Percentiles rank a stretch among this genome's conserved stretches.
Evolutionary conservation across 2,113 vertebrate genomes (phyloP).

Genomic region (Grammomys dolichurus): DNA sequence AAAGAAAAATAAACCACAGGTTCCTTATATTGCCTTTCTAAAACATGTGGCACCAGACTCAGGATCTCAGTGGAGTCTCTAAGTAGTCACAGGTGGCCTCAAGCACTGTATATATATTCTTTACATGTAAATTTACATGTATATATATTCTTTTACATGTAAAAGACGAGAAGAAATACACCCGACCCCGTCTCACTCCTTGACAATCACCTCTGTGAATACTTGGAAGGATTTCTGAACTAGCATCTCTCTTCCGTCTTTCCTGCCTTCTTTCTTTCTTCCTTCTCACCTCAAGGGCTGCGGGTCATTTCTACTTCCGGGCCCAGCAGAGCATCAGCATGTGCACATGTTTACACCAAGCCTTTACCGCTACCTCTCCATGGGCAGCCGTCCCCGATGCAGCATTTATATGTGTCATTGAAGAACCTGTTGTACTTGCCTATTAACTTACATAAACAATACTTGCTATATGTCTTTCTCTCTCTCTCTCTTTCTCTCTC

Average conservation of each 20-base stretch:
- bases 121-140: background rate
- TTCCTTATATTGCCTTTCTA: background rate
- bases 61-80: background rate
- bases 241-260: background rate
- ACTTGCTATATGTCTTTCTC: background rate
- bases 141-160: background rate
- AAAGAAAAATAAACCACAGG: background rate
- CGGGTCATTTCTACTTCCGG: background rate
- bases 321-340: background rate
- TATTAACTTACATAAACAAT: background rate
- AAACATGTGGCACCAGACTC: background rate
- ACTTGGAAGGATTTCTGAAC: background rate
- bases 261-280: background rate
- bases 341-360: background rate
- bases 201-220: background rate
- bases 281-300: background rate
- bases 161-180: constrained; percentile 15
- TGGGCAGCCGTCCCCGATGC: background rate
- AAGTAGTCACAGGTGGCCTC: background rate
- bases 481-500: background rate
- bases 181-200: background rate
- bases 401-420: background rate
- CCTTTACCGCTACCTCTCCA: background rate
- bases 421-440: background rate
- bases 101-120: background rate